These are phyloP conservation scores for Drosophila watanabei DNA, from an alignment of 1,140 invertebrate genomes.

Conservation along the genomic window DNA sequence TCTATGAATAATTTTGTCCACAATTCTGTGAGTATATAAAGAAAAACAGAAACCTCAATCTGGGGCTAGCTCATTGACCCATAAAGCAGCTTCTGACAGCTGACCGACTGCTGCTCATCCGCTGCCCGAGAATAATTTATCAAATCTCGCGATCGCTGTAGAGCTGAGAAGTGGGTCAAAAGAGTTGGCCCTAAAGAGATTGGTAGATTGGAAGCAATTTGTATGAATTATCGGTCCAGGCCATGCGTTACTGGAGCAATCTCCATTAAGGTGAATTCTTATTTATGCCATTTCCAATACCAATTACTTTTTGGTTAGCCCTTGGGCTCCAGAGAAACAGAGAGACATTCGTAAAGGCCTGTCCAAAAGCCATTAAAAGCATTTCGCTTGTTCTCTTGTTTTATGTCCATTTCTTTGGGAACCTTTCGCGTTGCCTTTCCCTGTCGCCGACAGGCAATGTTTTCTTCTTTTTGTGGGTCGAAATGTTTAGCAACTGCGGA, in stretches of 20 bases:
- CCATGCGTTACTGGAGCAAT: constrained; percentile 19
- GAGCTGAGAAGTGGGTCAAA: constrained; percentile 38
- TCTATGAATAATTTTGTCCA: constrained; percentile 31
- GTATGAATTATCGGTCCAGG: constrained; percentile 12
- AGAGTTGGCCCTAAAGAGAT: constrained; percentile 23
- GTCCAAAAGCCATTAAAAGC: constrained; percentile 40
- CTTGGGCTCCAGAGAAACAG: background rate
- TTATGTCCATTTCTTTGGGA: constrained; percentile 22
- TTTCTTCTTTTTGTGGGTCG: constrained; percentile 66
- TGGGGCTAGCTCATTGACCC: constrained; percentile 46
- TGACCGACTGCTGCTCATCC: constrained; percentile 45
- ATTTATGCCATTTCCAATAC: constrained; percentile 37
- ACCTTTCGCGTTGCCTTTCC: constrained; percentile 47
- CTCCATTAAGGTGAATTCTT: constrained; percentile 30
- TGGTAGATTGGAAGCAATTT: constrained; percentile 26
- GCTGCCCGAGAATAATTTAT: constrained; percentile 32
- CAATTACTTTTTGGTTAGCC: constrained; percentile 33
- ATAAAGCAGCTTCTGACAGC: constrained; percentile 43
- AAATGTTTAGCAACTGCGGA: constrained; percentile 68
- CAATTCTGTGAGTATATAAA: constrained; percentile 7
- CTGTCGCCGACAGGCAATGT: constrained; percentile 30
- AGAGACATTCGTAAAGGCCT: constrained; percentile 26
- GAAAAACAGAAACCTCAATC: constrained; percentile 5
- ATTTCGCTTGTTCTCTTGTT: constrained; percentile 29
- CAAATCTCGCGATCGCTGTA: constrained; percentile 38